Evolutionary conservation across 2,888 invertebrate species (phyloP).

Genomic region (Mesorhabditis sp.): DNA sequence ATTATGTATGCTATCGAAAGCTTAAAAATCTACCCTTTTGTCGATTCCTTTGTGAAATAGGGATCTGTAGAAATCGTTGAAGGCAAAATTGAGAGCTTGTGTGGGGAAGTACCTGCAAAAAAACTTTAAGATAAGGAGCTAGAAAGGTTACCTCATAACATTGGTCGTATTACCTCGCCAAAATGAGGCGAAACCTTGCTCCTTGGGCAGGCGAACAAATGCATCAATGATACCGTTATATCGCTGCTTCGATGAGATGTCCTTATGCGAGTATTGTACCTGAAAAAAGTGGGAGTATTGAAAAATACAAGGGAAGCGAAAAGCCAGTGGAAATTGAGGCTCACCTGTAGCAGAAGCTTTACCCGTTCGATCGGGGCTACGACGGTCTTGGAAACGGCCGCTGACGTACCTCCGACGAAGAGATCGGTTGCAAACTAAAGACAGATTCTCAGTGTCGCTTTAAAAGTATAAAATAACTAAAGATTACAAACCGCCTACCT

Average conservation of each 20-base stretch:
- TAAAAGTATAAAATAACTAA: neutral
- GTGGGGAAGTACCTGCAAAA: conserved; percentile 36
- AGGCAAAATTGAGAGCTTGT: conserved; percentile 43
- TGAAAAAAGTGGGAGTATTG: conserved; percentile 11
- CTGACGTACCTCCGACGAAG: conserved; percentile 35
- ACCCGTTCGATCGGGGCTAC: conserved; percentile 44
- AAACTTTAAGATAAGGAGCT: neutral
- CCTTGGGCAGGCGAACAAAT: conserved; percentile 35
- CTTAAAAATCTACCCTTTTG: conserved; percentile 19
- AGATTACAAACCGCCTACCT: neutral
- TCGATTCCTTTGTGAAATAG: conserved; percentile 29
- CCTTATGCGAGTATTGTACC: conserved; percentile 44
- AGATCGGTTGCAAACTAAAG: conserved; percentile 32
- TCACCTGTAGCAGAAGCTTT: conserved; percentile 36
- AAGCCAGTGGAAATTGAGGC: neutral
- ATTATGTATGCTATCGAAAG: neutral
- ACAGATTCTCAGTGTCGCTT: conserved; percentile 7
- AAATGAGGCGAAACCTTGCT: conserved; percentile 39
- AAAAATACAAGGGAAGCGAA: neutral
- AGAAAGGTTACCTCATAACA: conserved; percentile 20
- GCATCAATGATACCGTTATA: conserved; percentile 40
- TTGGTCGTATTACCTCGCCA: conserved; percentile 44
- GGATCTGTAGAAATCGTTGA: conserved; percentile 41
- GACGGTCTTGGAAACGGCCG: conserved; percentile 38
- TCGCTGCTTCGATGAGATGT: conserved; percentile 31